Conservation (phyloP, 2,888 invertebrate species). For the Ptilodon capucinus region DNA sequence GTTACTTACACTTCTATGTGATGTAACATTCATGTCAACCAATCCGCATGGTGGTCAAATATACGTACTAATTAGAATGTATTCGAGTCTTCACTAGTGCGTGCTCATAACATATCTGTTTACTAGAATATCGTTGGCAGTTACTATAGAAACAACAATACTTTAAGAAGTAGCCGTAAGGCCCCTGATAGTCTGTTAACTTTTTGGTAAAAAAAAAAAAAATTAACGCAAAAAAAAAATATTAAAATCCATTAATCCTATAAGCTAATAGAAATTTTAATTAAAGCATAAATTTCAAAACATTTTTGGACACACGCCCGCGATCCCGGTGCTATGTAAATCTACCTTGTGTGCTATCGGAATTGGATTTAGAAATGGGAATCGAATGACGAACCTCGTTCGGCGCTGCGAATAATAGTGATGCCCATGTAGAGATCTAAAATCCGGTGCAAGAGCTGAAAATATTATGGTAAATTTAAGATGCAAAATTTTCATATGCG, state of each 20-base stretch:
- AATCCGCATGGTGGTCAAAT: no score
- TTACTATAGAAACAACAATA: no score
- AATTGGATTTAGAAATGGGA: conserved; percentile 56
- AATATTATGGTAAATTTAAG: no score
- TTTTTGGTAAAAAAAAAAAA: neutral
- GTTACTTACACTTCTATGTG: no score
- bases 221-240: no score
- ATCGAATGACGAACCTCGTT: conserved; percentile 51
- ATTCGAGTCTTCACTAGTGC: no score
- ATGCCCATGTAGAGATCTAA: conserved; percentile 42
- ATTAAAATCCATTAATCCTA: neutral
- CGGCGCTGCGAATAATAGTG: conserved; percentile 39
- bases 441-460: conserved; percentile 16
- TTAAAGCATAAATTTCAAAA: conserved; percentile 13
- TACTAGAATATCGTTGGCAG: no score
- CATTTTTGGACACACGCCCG: conserved; percentile 12
- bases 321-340: conserved; percentile 44
- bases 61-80: no score
- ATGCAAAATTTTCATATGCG: no score
- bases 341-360: conserved; percentile 36
- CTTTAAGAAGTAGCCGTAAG: no score
- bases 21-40: no score
- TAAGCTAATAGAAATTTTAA: conserved; percentile 14
- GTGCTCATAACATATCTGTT: no score
- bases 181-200: neutral